Base-by-base conservation (phyloP, 2,888 invertebrate genomes). In the Leptinotarsa rubiginosa region DNA sequence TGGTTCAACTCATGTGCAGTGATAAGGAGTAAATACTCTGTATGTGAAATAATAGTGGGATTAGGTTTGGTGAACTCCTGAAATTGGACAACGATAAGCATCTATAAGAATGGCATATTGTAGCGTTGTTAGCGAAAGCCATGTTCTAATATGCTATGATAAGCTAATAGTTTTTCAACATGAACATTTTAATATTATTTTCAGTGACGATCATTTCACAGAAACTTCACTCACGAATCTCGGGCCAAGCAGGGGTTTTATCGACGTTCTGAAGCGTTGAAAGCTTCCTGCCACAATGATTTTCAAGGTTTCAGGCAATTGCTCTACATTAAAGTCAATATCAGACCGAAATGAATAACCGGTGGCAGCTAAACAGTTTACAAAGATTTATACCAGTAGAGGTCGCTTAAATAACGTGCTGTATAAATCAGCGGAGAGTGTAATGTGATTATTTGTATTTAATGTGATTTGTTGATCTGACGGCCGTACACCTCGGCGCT, bases 401-500 rank as follows among this genome's bases (percentile, higher is more conserved):
- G 85, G 85, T 85, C 85, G 85, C 83, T 85, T 85, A 86, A 87
- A 87, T 86, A 86, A 85, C 86, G 86, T 80, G 84, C 83, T 84
- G 85, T 86, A 86, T 87, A 87, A 87, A 87, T 87, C 87, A 87
- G 85, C 85, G 84, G 85, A 86, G 86, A 87, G 86, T 86, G 86
- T 87, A 88, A 88, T 87, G 87, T 86, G 87, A 88, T 88, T 87
- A 87, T 88, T 87, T 87, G 86, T 84, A 86, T 87, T 87, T 87
- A 87, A 87, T 87, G 87, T 87, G 87, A 88, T 87, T 87, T 87
- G 87, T 86, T 85, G 86, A 86, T 86, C 85, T 86, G 87, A 87
- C 86, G 86, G 81, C 83, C 84, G 84, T 84, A 83, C 85, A 85
- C 85, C 86, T 84, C 85, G 86, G 77, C 77, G 81, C 86, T 88